These are phyloP conservation scores for Butastur rufipennis DNA, from an alignment of 2,113 vertebrate genomes.

Conservation along the genomic window DNA sequence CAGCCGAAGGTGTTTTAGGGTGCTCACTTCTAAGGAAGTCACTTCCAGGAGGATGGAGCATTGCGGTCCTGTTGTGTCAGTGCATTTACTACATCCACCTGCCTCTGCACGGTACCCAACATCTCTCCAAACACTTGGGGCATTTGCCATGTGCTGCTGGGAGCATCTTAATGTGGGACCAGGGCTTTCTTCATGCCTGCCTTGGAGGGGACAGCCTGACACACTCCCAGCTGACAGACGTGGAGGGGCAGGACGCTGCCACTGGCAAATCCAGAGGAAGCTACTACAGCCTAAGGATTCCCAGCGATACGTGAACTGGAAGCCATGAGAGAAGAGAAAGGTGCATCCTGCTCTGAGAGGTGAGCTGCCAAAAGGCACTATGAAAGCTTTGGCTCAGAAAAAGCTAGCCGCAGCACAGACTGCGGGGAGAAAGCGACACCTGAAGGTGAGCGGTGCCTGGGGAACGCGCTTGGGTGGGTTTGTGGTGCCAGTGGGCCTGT, in stretches of 20 bases:
- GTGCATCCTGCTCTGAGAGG: not conserved
- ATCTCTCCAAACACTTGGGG: not conserved
- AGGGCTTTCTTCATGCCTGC: not conserved
- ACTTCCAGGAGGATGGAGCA: not conserved
- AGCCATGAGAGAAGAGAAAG: not conserved
- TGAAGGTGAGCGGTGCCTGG: not conserved
- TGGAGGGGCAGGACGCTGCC: not conserved
- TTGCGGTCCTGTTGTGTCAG: not conserved
- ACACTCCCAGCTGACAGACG: too few species aligned
- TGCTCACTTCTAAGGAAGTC: not conserved
- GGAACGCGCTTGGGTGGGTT: accelerated
- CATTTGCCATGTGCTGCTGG: not conserved
- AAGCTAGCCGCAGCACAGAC: not conserved
- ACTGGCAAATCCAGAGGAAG: not conserved
- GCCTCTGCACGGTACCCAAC: too few species aligned
- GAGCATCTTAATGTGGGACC: not conserved
- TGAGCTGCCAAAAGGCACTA: not conserved
- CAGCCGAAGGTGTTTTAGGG: not conserved
- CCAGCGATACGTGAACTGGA: accelerated
- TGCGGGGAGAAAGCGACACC: not conserved
- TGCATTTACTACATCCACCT: not conserved
- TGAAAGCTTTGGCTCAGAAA: not conserved
- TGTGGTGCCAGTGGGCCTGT: too few species aligned
- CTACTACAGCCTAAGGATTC: not conserved
- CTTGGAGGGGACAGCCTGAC: not conserved